Conservation (phyloP, 2,888 invertebrate genomes). For the Apamea epomidion region DNA sequence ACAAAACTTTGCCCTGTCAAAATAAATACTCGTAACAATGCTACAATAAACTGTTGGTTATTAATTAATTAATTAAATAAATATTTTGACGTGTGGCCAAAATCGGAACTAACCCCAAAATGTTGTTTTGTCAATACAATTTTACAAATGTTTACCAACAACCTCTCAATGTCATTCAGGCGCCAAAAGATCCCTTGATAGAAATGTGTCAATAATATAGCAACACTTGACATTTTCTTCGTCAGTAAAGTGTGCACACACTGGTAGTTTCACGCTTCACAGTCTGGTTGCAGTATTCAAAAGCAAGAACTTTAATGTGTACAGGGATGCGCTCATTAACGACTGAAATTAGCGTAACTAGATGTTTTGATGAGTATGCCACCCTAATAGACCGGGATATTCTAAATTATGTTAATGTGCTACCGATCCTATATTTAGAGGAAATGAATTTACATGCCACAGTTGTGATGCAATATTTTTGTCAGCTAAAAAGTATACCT, state of each 20-base stretch:
- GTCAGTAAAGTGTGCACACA: conserved; percentile 13
- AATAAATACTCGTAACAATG: background rate
- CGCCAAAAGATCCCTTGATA: too few species aligned
- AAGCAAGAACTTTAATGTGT: conserved; percentile 48
- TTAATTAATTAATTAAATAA: too few species aligned
- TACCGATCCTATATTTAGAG: conserved; percentile 10
- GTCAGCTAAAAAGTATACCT: background rate
- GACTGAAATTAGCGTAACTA: conserved; percentile 62
- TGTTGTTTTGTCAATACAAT: background rate
- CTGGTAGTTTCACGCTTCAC: conserved; percentile 49
- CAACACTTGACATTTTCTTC: background rate
- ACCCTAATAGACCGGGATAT: conserved; percentile 35
- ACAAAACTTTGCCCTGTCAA: background rate
- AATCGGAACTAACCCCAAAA: background rate
- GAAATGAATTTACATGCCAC: background rate
- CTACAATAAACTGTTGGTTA: too few species aligned
- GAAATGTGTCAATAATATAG: conserved; percentile 1
- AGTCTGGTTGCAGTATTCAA: conserved; percentile 43
- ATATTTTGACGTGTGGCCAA: too few species aligned
- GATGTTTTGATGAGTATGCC: conserved; percentile 38
- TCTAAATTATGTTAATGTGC: conserved; percentile 10
- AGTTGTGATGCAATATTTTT: background rate
- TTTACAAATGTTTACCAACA: background rate
- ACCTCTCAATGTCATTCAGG: background rate
- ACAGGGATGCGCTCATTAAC: conserved; percentile 59